Evolutionary conservation across 2,888 invertebrate genomes (phyloP), one percentile per base, ranked within the genome.

Genomic region (Mimas tiliae): DNA sequence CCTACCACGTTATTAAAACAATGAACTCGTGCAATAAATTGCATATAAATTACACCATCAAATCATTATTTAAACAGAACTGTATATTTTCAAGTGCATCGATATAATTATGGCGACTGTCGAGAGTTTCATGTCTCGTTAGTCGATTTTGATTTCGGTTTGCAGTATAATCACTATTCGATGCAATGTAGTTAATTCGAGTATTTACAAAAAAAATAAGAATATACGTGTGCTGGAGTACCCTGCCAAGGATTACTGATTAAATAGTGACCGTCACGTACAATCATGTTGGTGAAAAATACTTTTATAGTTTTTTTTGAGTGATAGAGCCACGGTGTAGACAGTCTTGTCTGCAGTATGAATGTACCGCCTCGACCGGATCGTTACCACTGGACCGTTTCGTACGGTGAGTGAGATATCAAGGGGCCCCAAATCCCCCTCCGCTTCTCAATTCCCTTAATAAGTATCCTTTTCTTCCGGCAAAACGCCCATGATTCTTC

Each of bases 81-180:
- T 42, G 38, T 12, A 58, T 58, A 42, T 19, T 58, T 58, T 58
- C 58, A 58, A 38, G 42, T 38, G 33, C 34, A 16, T 42, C 42
- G 19, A 16, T 42, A 58, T 19, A 58, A 58, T 58, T 58, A 58
- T 19, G 42, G 38, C 58, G 16, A 42, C 58, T 58, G 58, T 9
- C 58, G 58, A 58, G 51, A 21, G 42, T 58, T 42, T 19, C 58
- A 42, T 42, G 19, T 58, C 58, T 58, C 58, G 58, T 58, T 58
- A 58, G 58, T 58, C 58, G 38, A 58, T 58, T 58, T 58, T 58
- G 55, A 58, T 58, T 58, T 58, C 12, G 6, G 42, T 38, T 19
- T 58, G 42, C 38, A 42, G 38, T 58, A 42, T 42, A 42, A 42
- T 58, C 42, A 58, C 19, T 42, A 58, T 58, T 11, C 42, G 38